These are phyloP conservation scores for Gobius niger DNA, from an alignment of 2,113 vertebrate species.

Conservation along the genomic window DNA sequence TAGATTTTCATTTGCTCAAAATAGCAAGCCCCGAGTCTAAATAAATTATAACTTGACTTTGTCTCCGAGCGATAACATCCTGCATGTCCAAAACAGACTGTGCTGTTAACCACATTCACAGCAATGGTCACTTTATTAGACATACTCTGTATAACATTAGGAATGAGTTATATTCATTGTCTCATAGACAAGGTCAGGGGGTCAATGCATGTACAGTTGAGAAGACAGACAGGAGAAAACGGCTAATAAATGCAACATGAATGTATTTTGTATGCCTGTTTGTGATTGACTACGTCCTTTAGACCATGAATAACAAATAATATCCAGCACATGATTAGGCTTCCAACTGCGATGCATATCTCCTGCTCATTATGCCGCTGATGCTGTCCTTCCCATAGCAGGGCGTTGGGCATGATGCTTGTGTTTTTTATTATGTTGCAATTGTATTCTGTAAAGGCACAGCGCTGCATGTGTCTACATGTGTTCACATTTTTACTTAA, in stretches of 20 bases:
- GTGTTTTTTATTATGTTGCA: no score
- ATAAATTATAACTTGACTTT: conserved; percentile 14
- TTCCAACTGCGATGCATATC: conserved; percentile 38
- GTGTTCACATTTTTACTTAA: no score
- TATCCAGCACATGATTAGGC: conserved; percentile 36
- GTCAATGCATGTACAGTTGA: not conserved
- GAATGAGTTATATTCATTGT: not conserved
- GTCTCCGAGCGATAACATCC: conserved; percentile 14
- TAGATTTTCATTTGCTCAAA: conserved; percentile 13
- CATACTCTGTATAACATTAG: not conserved
- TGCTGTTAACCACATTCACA: conserved; percentile 11
- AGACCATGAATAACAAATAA: conserved; percentile 32
- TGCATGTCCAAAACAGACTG: conserved; percentile 10
- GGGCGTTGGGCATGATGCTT: not conserved
- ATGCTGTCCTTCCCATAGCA: conserved; percentile 23
- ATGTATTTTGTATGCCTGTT: conserved; percentile 9
- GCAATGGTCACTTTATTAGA: not conserved
- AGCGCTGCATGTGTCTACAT: no score
- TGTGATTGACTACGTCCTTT: conserved; percentile 24
- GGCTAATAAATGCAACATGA: conserved; percentile 3
- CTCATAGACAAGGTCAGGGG: not conserved
- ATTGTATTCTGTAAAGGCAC: no score
- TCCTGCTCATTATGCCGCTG: conserved; percentile 39
- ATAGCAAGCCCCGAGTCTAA: conserved; percentile 18
- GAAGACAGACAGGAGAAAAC: not conserved